A percentile compares a stretch with the other conserved stretches of the same genome.
Evolutionary conservation across 2,888 invertebrate species (phyloP).

Genomic region (Colletes collaris): DNA sequence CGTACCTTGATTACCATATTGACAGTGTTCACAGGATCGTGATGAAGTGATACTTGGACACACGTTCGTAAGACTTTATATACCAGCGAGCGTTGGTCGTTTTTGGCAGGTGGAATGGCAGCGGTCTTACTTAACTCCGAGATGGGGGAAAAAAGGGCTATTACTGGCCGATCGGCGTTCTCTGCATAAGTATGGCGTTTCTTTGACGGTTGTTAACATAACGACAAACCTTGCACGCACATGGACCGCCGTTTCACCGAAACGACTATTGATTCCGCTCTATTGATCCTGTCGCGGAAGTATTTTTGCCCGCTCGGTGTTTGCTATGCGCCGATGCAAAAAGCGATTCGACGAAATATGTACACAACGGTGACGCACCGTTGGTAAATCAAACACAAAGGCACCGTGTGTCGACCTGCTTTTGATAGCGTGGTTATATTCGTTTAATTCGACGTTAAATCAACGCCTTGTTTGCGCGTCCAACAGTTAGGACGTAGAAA

Average conservation of each 20-base stretch:
- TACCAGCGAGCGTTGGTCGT: slow-evolving; percentile 59
- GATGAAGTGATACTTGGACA: slow-evolving; percentile 72
- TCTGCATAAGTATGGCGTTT: slow-evolving; percentile 56
- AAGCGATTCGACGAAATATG: slow-evolving; percentile 5
- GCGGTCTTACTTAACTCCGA: slow-evolving; percentile 70
- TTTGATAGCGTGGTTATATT: neutral
- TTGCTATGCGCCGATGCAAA: slow-evolving; percentile 14
- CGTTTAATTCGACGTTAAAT: neutral
- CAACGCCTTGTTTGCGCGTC: neutral
- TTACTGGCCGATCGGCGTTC: slow-evolving; percentile 52
- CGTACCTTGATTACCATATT: slow-evolving; percentile 76
- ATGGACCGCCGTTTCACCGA: slow-evolving; percentile 25
- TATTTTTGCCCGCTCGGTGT: slow-evolving; percentile 32
- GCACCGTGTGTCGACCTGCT: neutral
- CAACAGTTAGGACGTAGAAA: too few species aligned
- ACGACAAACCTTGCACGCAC: slow-evolving; percentile 38
- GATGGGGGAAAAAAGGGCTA: slow-evolving; percentile 56
- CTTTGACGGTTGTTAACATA: slow-evolving; percentile 39
- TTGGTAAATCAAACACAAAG: slow-evolving; percentile 22
- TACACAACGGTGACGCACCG: slow-evolving; percentile 4
- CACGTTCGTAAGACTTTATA: slow-evolving; percentile 72
- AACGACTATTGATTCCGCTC: slow-evolving; percentile 55
- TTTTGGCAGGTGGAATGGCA: slow-evolving; percentile 69
- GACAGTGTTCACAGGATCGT: slow-evolving; percentile 54
- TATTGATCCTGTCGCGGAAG: slow-evolving; percentile 49